These are phyloP conservation scores for Ephialtes manifestator DNA, from an alignment of 2,888 invertebrate genomes.

Conservation along the genomic window DNA sequence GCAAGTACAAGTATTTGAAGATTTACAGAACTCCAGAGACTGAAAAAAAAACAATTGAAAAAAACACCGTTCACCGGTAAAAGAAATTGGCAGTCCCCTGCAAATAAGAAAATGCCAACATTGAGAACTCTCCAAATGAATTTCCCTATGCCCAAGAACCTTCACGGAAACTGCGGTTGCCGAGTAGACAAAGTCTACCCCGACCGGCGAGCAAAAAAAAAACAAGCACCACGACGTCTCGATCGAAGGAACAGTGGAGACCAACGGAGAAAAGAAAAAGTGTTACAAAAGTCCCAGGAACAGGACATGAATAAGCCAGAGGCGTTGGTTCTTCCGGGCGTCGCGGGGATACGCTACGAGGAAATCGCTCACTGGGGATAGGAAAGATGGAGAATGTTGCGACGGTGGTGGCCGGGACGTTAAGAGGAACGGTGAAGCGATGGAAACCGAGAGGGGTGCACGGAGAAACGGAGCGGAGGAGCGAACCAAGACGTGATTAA, in stretches of 20 bases:
- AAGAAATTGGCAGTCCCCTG: background rate
- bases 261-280: slow-evolving; percentile 13
- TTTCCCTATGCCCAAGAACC: slow-evolving; percentile 5
- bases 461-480: slow-evolving; percentile 76
- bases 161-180: background rate
- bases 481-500: slow-evolving; percentile 85
- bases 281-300: slow-evolving; percentile 34
- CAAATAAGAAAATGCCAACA: background rate
- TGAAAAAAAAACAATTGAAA: background rate
- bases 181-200: background rate
- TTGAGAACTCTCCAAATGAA: slow-evolving; percentile 23
- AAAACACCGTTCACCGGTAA: background rate
- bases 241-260: slow-evolving; percentile 35
- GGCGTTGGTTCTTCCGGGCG: slow-evolving; percentile 82
- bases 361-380: slow-evolving; percentile 82
- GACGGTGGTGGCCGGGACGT: slow-evolving; percentile 37
- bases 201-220: background rate
- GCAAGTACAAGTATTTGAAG: background rate
- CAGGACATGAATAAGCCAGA: slow-evolving; percentile 82
- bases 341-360: slow-evolving; percentile 74
- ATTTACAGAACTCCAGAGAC: background rate
- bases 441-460: slow-evolving; percentile 16
- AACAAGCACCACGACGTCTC: slow-evolving; percentile 15
- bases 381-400: slow-evolving; percentile 80
- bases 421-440: slow-evolving; percentile 49